Evolutionary conservation across 2,113 vertebrate genomes (phyloP).

Genomic region (Plotosus lineatus): DNA sequence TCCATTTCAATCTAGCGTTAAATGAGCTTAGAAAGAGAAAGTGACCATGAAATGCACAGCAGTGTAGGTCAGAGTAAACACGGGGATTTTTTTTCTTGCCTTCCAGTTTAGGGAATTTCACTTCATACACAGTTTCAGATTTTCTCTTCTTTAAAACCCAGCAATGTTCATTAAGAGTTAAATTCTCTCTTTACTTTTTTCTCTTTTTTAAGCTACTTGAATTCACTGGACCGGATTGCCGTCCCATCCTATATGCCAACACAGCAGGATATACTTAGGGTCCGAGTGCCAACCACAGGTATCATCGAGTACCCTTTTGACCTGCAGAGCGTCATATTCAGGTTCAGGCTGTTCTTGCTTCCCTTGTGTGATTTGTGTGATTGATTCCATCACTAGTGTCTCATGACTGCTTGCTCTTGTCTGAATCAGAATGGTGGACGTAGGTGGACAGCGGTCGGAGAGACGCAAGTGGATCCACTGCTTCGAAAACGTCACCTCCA

Average conservation of each 20-base stretch:
- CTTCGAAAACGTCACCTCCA: slow-evolving; percentile 74
- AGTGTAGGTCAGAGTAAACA: neutral
- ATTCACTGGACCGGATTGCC: slow-evolving; percentile 76
- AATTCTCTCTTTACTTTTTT: neutral
- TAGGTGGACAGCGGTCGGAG: slow-evolving; percentile 87
- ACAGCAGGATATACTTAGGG: slow-evolving; percentile 82
- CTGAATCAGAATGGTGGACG: slow-evolving; percentile 82
- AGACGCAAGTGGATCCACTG: slow-evolving; percentile 79
- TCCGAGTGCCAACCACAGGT: slow-evolving; percentile 79
- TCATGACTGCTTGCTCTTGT: neutral
- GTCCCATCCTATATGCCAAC: slow-evolving; percentile 73
- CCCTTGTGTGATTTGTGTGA: neutral
- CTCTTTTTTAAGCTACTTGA: slow-evolving; percentile 74
- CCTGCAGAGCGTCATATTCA: slow-evolving; percentile 82
- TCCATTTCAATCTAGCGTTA: neutral
- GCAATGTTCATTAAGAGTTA: neutral
- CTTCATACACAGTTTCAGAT: neutral
- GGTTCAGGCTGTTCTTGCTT: slow-evolving; percentile 50
- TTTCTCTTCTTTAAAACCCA: neutral
- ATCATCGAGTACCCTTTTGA: slow-evolving; percentile 84
- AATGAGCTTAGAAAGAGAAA: slow-evolving; percentile 1
- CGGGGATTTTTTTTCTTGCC: neutral
- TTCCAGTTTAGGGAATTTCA: neutral
- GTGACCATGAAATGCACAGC: neutral
- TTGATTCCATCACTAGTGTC: neutral